Evolutionary conservation across 2,888 invertebrate species (phyloP).

Genomic region (Parnassius smintheus): DNA sequence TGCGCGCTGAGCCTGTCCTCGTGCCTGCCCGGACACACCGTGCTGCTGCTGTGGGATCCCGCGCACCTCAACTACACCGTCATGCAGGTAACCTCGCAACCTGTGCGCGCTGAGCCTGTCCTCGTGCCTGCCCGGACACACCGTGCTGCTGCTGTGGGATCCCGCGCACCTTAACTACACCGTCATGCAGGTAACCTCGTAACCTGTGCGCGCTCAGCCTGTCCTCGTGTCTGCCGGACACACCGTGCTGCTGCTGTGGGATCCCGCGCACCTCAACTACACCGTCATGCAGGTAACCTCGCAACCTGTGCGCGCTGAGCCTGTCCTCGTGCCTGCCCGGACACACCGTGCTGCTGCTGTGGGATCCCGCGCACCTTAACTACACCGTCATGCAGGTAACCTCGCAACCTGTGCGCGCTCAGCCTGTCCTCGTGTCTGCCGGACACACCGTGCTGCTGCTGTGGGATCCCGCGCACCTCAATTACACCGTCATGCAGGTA

Average conservation of each 20-base stretch:
- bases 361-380: constrained; percentile 90
- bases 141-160: constrained; percentile 93
- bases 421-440: constrained; percentile 83
- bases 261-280: constrained; percentile 89
- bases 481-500: constrained; percentile 88
- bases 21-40: constrained; percentile 90
- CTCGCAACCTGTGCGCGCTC: too few relatives aligned
- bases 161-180: constrained; percentile 88
- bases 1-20: constrained; percentile 72
- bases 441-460: constrained; percentile 92
- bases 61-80: constrained; percentile 89
- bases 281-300: constrained; percentile 85
- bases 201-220: constrained; percentile 67
- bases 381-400: constrained; percentile 87
- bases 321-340: constrained; percentile 86
- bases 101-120: constrained; percentile 68
- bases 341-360: constrained; percentile 90
- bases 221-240: constrained; percentile 89
- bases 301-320: constrained; percentile 65
- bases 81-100: too few relatives aligned
- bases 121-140: constrained; percentile 89
- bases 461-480: constrained; percentile 90
- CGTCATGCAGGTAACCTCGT: constrained; percentile 84
- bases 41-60: constrained; percentile 92
- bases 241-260: constrained; percentile 91